These are phyloP conservation scores for Strigamia maritima DNA, from an alignment of 2,888 invertebrate species.

Conservation along the genomic window DNA sequence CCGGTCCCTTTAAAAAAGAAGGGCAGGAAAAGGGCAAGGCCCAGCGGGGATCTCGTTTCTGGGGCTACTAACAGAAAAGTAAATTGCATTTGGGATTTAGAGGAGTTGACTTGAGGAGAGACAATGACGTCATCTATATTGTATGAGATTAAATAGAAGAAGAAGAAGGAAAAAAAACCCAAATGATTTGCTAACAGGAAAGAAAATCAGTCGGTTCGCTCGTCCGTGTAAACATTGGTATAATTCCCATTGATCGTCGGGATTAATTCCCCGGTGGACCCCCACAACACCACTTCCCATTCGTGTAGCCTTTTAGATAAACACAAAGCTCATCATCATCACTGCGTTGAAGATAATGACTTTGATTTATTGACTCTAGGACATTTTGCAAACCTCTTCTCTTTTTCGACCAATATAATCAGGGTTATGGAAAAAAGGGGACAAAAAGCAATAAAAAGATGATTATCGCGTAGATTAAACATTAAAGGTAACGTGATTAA, in stretches of 20 bases:
- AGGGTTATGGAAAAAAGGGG: background rate
- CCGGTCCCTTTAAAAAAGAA: conserved; percentile 13
- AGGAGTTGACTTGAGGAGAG: background rate
- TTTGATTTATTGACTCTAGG: conserved; percentile 7
- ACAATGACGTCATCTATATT: background rate
- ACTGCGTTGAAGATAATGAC: conserved; percentile 8
- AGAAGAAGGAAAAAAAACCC: background rate
- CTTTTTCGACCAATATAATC: background rate
- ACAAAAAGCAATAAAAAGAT: conserved; percentile 16
- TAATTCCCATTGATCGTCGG: conserved; percentile 26
- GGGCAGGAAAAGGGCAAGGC: conserved; percentile 28
- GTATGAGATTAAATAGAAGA: background rate
- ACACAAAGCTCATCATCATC: conserved; percentile 12
- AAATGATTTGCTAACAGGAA: conserved; percentile 29
- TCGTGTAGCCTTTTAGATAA: conserved; percentile 9
- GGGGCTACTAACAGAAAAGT: background rate
- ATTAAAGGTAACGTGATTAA: conserved; percentile 25
- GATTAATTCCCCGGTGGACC: conserved; percentile 22
- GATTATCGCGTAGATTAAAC: conserved; percentile 16
- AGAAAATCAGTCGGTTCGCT: conserved; percentile 4
- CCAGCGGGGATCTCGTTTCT: conserved; percentile 19
- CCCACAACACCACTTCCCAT: background rate
- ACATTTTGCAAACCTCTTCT: conserved; percentile 10
- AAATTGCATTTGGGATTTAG: conserved; percentile 31
- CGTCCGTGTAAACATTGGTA: conserved; percentile 2